phyloP scores from a whole-genome alignment of 2,888 invertebrate species.

The Ethmia dodecea region DNA sequence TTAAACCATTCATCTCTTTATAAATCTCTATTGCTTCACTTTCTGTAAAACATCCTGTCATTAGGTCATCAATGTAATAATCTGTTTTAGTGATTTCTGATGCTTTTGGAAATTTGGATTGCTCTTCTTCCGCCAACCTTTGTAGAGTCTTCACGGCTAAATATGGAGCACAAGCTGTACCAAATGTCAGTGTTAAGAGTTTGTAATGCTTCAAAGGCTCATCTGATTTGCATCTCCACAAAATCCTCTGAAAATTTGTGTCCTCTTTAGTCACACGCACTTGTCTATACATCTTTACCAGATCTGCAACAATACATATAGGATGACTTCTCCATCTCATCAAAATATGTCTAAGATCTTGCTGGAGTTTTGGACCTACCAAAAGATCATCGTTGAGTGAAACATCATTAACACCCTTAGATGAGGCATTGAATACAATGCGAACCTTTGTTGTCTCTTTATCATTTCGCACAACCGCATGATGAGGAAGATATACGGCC shows the following conservation, averaged over 20 bases:
- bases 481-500: neutral
- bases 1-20: slow-evolving; percentile 19
- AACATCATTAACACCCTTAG: neutral
- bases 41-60: slow-evolving; percentile 18
- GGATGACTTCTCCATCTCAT: slow-evolving; percentile 15
- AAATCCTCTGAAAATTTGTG: slow-evolving; percentile 14
- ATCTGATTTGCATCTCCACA: slow-evolving; percentile 14
- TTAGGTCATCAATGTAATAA: slow-evolving; percentile 21
- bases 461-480: neutral
- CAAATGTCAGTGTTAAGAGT: slow-evolving; percentile 18
- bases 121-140: slow-evolving; percentile 15
- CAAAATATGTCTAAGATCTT: slow-evolving; percentile 15
- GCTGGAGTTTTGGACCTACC: slow-evolving; percentile 18
- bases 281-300: slow-evolving; percentile 18
- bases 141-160: slow-evolving; percentile 16
- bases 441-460: neutral
- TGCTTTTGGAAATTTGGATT: slow-evolving; percentile 12
- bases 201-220: slow-evolving; percentile 13
- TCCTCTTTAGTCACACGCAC: slow-evolving; percentile 11
- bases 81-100: slow-evolving; percentile 10
- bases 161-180: slow-evolving; percentile 20
- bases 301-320: slow-evolving; percentile 13
- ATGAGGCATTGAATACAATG: too few relatives aligned
- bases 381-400: slow-evolving; percentile 18
- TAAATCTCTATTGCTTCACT: slow-evolving; percentile 19